Percentiles rank a stretch among this genome's conserved stretches.
These are phyloP conservation scores for Hippoglossus hippoglossus DNA, from an alignment of 2,797 vertebrate genomes.

Conservation along the genomic window DNA sequence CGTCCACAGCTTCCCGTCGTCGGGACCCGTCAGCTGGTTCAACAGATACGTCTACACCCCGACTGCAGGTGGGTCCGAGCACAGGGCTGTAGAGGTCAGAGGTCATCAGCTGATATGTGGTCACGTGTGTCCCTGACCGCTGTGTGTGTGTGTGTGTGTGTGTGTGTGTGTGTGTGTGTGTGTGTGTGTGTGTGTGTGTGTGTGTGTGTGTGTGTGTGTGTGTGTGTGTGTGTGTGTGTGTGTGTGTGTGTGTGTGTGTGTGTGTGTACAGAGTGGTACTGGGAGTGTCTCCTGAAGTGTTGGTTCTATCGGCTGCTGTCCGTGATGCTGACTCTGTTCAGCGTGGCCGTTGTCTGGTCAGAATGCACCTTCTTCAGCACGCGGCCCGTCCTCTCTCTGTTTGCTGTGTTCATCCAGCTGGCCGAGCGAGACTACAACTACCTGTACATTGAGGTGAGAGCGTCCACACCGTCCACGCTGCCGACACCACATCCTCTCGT, in stretches of 20 bases:
- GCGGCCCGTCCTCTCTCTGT: slow-evolving; percentile 92
- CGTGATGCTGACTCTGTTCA: slow-evolving; percentile 89
- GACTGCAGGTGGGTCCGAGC: slow-evolving; percentile 84
- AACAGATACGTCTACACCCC: slow-evolving; percentile 91
- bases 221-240: neutral
- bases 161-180: neutral
- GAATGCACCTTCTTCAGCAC: slow-evolving; percentile 99
- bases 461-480: neutral
- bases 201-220: neutral
- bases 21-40: slow-evolving; percentile 88
- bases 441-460: slow-evolving; percentile 94
- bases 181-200: neutral
- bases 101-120: neutral
- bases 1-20: slow-evolving; percentile 90
- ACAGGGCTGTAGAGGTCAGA: neutral
- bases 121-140: neutral
- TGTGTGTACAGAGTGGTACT: slow-evolving; percentile 93
- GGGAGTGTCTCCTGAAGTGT: slow-evolving; percentile 93
- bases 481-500: no score
- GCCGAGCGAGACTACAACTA: slow-evolving; percentile 96
- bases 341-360: slow-evolving; percentile 96
- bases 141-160: neutral
- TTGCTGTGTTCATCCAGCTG: slow-evolving; percentile 96
- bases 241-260: slow-evolving; percentile 5
- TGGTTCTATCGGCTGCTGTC: slow-evolving; percentile 93